Evolutionary conservation across 2,888 invertebrate genomes (phyloP).

Genomic region (Podotricha telesiphe): DNA sequence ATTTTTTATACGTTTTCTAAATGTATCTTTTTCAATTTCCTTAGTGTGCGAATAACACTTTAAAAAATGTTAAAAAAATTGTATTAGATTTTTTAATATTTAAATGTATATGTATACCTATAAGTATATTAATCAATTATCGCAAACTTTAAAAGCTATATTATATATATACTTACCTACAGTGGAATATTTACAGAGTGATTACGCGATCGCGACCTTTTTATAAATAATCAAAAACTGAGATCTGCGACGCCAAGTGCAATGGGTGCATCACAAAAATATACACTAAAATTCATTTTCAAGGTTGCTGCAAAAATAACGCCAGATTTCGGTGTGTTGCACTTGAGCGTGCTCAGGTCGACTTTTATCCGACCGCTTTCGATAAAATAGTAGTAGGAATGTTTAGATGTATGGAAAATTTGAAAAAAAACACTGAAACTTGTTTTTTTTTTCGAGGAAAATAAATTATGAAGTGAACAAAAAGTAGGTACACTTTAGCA

Average conservation of each 20-base stretch:
- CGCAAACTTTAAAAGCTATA: neutral
- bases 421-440: too few relatives aligned
- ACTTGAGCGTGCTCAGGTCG: slow-evolving; percentile 39
- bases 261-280: slow-evolving; percentile 62
- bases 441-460: too few relatives aligned
- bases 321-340: slow-evolving; percentile 45
- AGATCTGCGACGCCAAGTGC: slow-evolving; percentile 55
- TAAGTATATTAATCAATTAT: neutral
- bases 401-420: neutral
- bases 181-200: neutral
- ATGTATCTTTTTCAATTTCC: too few relatives aligned
- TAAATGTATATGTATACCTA: too few relatives aligned
- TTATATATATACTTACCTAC: neutral
- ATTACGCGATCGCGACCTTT: slow-evolving; percentile 45
- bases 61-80: too few relatives aligned
- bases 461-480: too few relatives aligned
- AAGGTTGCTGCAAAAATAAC: slow-evolving; percentile 61
- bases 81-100: too few relatives aligned
- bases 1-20: too few relatives aligned
- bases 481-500: too few relatives aligned
- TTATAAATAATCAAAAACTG: slow-evolving; percentile 53
- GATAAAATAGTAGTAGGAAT: slow-evolving; percentile 20
- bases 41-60: too few relatives aligned
- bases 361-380: slow-evolving; percentile 29
- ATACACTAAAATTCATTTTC: slow-evolving; percentile 55